Percentiles rank a stretch among this genome's conserved stretches.
These are phyloP conservation scores for Zaprionus bogoriensis DNA, from an alignment of 2,888 invertebrate species.

Conservation along the genomic window DNA sequence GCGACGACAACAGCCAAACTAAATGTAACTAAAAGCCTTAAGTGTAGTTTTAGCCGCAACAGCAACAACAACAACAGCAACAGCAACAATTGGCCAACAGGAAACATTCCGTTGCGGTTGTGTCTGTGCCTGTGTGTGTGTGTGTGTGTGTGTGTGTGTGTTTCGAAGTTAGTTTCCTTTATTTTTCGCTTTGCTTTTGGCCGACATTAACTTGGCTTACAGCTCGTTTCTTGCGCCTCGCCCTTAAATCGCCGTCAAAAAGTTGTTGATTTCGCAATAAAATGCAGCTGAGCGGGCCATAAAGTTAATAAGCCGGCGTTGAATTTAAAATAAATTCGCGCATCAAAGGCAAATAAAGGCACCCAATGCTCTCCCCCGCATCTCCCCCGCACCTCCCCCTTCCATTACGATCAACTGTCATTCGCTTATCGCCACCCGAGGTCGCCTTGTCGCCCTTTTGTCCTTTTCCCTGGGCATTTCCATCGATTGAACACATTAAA, in stretches of 20 bases:
- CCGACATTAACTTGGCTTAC: slow-evolving; percentile 35
- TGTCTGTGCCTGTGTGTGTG: neutral
- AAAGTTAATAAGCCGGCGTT: slow-evolving; percentile 12
- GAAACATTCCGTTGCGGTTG: neutral
- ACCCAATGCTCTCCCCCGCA: neutral
- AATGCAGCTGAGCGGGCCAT: slow-evolving; percentile 20
- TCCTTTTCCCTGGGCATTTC: neutral
- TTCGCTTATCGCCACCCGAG: neutral
- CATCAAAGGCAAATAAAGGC: slow-evolving; percentile 13
- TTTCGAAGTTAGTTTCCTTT: slow-evolving; percentile 11
- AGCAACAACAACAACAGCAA: slow-evolving; percentile 20
- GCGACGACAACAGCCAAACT: slow-evolving; percentile 42
- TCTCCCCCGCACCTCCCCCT: neutral
- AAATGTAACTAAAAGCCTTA: slow-evolving; percentile 60
- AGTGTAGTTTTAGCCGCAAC: slow-evolving; percentile 55
- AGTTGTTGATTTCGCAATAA: slow-evolving; percentile 15
- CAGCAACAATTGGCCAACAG: slow-evolving; percentile 28
- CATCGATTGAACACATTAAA: slow-evolving; percentile 5
- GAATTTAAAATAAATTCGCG: slow-evolving; percentile 7
- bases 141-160: slow-evolving; percentile 1
- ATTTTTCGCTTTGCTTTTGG: neutral
- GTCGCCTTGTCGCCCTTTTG: no score
- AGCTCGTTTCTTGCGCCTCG: neutral
- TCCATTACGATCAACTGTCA: neutral
- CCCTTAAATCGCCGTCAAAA: slow-evolving; percentile 6